A percentile compares a stretch with the other conserved stretches of the same genome.
phyloP scores from a whole-genome alignment of 2,113 vertebrate genomes.

The Dipodomys ordii region DNA sequence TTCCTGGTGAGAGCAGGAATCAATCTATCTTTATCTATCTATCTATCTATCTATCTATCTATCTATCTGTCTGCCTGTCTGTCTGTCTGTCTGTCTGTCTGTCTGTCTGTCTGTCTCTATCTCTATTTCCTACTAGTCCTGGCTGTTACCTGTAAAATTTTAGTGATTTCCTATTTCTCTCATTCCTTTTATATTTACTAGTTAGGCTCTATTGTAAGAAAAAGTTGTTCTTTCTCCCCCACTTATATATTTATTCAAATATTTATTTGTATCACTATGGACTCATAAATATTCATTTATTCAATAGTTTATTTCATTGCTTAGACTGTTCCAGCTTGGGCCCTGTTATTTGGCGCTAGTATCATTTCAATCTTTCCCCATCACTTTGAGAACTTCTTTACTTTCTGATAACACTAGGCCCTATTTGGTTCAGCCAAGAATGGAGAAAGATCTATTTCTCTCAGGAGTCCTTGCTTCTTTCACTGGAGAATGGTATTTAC shows the following conservation, averaged over 20 bases:
- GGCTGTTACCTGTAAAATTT: slow-evolving; percentile 29
- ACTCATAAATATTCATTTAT: slow-evolving; percentile 35
- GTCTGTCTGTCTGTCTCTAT: background rate
- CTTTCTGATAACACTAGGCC: slow-evolving; percentile 8
- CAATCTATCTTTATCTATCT: background rate
- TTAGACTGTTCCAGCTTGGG: slow-evolving; percentile 1
- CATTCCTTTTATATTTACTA: no score
- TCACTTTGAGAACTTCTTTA: slow-evolving; percentile 38
- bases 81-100: background rate
- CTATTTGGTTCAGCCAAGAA: background rate
- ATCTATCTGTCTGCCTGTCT: no score
- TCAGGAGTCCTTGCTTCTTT: background rate
- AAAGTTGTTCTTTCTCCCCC: background rate
- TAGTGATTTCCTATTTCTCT: slow-evolving; percentile 32
- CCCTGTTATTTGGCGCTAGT: background rate
- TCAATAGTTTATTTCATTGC: background rate
- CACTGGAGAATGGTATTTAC: slow-evolving; percentile 42
- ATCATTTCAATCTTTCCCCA: background rate
- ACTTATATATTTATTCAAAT: slow-evolving; percentile 2
- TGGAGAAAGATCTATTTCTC: slow-evolving; percentile 21
- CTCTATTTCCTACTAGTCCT: background rate
- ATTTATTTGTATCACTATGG: slow-evolving; percentile 25
- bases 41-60: background rate
- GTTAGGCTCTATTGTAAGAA: no score
- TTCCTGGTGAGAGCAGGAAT: background rate